Conservation (phyloP, 2,113 vertebrate genomes). For the Ursus arctos region DNA sequence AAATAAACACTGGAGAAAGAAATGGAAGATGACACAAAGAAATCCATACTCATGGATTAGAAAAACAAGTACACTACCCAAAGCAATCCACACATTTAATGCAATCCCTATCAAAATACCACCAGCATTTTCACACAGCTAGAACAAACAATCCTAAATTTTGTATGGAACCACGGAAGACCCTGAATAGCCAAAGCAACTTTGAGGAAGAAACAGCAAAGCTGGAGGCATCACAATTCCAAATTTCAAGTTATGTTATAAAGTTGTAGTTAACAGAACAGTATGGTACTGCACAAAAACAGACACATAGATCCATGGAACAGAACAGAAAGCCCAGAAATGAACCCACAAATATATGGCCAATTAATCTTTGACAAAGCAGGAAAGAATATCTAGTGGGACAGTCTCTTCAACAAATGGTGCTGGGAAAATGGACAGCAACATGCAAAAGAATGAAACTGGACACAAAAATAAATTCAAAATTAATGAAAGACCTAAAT, state of each 20-base stretch:
- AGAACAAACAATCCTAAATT: not conserved
- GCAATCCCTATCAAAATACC: not conserved
- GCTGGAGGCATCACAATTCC: not conserved
- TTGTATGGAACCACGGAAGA: not conserved
- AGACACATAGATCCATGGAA: not conserved
- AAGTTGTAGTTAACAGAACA: not conserved
- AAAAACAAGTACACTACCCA: not conserved
- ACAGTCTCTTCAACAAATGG: not conserved
- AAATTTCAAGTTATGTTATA: not conserved
- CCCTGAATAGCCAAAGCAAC: not conserved
- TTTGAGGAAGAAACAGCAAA: not conserved
- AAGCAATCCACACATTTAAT: not conserved
- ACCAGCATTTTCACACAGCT: not conserved
- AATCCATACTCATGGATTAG: not conserved
- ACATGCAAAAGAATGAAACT: not conserved
- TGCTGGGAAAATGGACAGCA: not conserved
- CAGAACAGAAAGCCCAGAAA: not conserved
- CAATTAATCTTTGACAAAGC: not conserved
- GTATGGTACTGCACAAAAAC: not conserved
- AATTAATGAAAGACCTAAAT: not conserved
- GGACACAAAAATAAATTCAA: not conserved
- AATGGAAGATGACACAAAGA: not conserved
- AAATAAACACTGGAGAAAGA: not conserved
- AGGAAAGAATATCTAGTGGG: not conserved
- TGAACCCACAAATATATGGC: not conserved